These are phyloP conservation scores for Arothron firmamentum DNA, from an alignment of 2,113 vertebrate genomes.

Conservation along the genomic window DNA sequence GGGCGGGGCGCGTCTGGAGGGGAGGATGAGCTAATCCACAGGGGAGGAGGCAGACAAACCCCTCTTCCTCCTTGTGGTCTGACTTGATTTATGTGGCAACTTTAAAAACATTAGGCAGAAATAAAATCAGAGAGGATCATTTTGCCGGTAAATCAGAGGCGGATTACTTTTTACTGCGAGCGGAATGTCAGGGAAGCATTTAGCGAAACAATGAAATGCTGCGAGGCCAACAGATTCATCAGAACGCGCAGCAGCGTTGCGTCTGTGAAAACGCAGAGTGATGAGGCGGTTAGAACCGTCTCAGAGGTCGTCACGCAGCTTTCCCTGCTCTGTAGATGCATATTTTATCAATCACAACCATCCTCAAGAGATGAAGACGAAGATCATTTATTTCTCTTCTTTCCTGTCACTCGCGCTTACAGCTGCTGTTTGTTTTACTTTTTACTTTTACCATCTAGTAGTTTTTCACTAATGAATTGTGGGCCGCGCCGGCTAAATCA, in stretches of 20 bases:
- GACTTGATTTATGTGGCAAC: conserved; percentile 66
- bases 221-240: conserved; percentile 37
- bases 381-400: no score
- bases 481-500: no score
- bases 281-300: neutral
- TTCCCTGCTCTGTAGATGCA: neutral
- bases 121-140: conserved; percentile 54
- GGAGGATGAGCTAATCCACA: conserved; percentile 64
- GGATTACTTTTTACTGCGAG: conserved; percentile 55
- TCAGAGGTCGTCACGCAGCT: neutral
- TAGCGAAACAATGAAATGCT: conserved; percentile 25
- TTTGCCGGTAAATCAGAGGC: conserved; percentile 54
- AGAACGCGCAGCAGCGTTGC: conserved; percentile 31
- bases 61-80: conserved; percentile 55
- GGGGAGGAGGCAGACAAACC: conserved; percentile 44
- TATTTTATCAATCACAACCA: neutral
- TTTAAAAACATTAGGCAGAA: conserved; percentile 65
- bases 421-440: no score
- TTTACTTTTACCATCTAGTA: no score
- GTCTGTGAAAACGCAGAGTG: conserved; percentile 9
- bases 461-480: no score
- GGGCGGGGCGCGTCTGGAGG: conserved; percentile 44
- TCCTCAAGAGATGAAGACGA: no score
- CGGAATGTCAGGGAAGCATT: conserved; percentile 28
- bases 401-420: no score